A percentile compares a stretch with the other conserved stretches of the same genome.
These are phyloP conservation scores for Lycocorax pyrrhopterus DNA, from an alignment of 2,113 vertebrate species.

Conservation along the genomic window DNA sequence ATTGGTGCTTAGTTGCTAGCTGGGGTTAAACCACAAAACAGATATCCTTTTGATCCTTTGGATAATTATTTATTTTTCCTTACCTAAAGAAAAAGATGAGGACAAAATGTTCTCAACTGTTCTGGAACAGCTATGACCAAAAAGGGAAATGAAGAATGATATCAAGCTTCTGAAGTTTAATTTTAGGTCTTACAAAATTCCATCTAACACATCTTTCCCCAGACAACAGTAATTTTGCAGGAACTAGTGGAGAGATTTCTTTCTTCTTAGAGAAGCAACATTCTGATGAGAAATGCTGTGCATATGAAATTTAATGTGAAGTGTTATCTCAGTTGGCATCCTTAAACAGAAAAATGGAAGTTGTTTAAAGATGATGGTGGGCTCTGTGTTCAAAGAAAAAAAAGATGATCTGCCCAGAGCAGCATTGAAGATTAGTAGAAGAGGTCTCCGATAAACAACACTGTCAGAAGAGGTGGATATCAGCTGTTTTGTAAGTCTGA, in stretches of 20 bases:
- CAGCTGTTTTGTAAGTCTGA: background rate
- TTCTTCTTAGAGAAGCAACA: background rate
- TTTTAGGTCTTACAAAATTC: background rate
- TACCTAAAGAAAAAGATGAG: background rate
- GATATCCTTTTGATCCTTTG: background rate
- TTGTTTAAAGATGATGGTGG: background rate
- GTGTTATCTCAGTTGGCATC: background rate
- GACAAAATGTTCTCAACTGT: background rate
- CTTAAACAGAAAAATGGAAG: background rate
- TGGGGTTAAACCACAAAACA: background rate
- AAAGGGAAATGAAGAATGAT: background rate
- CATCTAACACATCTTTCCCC: background rate
- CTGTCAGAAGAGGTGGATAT: background rate
- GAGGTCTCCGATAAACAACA: background rate
- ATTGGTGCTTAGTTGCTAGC: rapidly evolving
- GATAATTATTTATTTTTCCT: background rate
- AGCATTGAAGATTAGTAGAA: background rate
- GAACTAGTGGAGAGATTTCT: background rate
- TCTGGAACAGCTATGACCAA: background rate
- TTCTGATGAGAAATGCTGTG: background rate
- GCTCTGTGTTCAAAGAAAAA: background rate
- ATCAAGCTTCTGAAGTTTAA: background rate
- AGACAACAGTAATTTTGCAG: background rate
- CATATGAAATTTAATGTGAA: background rate
- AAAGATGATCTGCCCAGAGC: background rate